Conservation (phyloP, 1,140 invertebrate genomes). For the Acromyrmex heyeri region DNA sequence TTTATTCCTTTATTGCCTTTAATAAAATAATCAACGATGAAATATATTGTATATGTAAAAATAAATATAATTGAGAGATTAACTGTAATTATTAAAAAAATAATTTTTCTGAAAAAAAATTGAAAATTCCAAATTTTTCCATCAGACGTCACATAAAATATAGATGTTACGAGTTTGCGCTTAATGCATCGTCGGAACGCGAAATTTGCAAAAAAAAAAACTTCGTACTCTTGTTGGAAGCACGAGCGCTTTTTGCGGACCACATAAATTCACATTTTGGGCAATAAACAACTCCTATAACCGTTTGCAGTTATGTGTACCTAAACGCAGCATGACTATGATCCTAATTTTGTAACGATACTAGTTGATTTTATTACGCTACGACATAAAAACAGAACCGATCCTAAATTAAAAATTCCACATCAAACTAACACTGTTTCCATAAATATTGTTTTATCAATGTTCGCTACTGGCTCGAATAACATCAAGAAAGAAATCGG, state of each 20-base stretch:
- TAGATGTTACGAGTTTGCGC: not conserved
- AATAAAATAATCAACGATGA: constrained; percentile 20
- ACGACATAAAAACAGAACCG: not conserved
- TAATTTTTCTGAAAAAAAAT: not conserved
- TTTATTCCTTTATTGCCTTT: not conserved
- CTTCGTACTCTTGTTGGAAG: not conserved
- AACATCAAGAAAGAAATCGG: not conserved
- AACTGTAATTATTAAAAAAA: not conserved
- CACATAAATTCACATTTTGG: not conserved
- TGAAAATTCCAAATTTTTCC: not conserved
- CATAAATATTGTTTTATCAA: not conserved
- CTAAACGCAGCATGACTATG: not conserved
- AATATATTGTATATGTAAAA: not conserved
- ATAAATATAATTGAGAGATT: not conserved
- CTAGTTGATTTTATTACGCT: not conserved
- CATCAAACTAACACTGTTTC: not conserved
- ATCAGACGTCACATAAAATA: not conserved
- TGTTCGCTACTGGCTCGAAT: not conserved
- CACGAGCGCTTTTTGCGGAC: not conserved
- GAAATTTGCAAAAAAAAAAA: not conserved
- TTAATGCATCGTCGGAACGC: not conserved
- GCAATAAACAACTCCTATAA: not conserved
- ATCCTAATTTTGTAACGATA: constrained; percentile 31
- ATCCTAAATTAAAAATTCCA: constrained; percentile 59
- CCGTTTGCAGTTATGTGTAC: not conserved